Percentiles rank a stretch among this genome's conserved stretches.
Conservation (phyloP, 2,797 vertebrate genomes). For the Anguilla anguilla region DNA sequence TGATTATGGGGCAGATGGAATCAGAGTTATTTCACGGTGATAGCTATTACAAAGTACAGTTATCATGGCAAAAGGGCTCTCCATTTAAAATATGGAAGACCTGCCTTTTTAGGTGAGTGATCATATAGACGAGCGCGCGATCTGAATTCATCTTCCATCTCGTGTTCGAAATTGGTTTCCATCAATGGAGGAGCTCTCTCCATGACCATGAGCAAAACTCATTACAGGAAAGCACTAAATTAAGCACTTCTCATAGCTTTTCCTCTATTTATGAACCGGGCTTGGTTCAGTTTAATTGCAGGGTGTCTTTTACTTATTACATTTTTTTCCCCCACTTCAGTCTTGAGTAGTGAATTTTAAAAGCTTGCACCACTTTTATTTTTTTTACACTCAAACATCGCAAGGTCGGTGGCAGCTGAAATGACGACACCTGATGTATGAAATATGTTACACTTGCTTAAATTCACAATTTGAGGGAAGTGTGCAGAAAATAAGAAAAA, state of each 20-base stretch:
- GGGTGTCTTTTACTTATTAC: background rate
- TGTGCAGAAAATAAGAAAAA: too few relatives aligned
- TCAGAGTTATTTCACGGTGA: conserved; percentile 71
- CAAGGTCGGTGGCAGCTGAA: background rate
- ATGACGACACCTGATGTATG: too few relatives aligned
- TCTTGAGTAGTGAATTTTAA: background rate
- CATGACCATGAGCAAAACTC: conserved; percentile 46
- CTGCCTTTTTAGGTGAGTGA: conserved; percentile 39
- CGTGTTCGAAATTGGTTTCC: conserved; percentile 45
- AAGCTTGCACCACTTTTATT: background rate
- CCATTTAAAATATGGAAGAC: conserved; percentile 60
- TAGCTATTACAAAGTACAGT: conserved; percentile 71
- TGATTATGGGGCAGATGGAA: conserved; percentile 75
- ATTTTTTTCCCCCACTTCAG: background rate
- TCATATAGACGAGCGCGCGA: conserved; percentile 18
- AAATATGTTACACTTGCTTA: too few relatives aligned
- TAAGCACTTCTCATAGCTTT: background rate
- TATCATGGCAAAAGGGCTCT: conserved; percentile 68
- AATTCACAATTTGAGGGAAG: too few relatives aligned
- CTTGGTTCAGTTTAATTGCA: background rate
- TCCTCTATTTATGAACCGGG: background rate
- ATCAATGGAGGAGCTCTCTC: conserved; percentile 43
- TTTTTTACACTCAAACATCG: background rate
- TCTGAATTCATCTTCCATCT: conserved; percentile 47
- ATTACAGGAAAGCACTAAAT: conserved; percentile 38